phyloP scores from a whole-genome alignment of 2,888 invertebrate genomes.

The Argyra leucocephala region DNA sequence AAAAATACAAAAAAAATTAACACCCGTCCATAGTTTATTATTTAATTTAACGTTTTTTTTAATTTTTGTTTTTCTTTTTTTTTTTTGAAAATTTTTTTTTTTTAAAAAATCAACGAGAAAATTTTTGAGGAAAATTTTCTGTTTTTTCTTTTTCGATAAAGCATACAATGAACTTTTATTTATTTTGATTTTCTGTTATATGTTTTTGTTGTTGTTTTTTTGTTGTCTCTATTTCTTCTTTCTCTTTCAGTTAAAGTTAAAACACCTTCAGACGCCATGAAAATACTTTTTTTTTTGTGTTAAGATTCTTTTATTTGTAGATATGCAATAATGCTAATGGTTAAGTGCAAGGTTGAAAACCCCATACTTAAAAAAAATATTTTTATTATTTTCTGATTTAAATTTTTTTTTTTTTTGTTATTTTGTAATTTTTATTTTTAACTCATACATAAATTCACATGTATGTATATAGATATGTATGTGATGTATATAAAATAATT shows the following conservation, averaged over 20 bases:
- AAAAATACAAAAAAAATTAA: neutral
- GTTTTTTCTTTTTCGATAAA: neutral
- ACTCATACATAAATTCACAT: neutral
- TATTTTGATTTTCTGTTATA: no score
- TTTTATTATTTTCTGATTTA: neutral
- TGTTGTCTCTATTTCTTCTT: neutral
- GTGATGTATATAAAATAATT: no score
- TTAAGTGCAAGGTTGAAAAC: slow-evolving; percentile 3
- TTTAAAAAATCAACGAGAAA: neutral
- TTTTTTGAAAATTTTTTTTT: neutral
- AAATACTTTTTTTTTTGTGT: no score
- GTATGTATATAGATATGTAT: neutral
- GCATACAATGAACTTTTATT: slow-evolving; percentile 1
- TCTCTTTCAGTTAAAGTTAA: neutral
- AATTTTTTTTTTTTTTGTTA: neutral
- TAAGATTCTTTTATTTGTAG: neutral
- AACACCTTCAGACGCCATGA: slow-evolving; percentile 6
- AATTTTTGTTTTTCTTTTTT: neutral
- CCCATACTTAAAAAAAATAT: neutral
- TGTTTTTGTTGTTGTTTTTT: no score
- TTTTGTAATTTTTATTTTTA: neutral
- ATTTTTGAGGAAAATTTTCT: neutral
- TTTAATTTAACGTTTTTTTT: neutral
- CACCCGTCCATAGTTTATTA: no score
- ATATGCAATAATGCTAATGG: slow-evolving; percentile 1